phyloP scores from a whole-genome alignment of 53 echinoderm and acorn worm genomes.

The Actinopyga echinites region DNA sequence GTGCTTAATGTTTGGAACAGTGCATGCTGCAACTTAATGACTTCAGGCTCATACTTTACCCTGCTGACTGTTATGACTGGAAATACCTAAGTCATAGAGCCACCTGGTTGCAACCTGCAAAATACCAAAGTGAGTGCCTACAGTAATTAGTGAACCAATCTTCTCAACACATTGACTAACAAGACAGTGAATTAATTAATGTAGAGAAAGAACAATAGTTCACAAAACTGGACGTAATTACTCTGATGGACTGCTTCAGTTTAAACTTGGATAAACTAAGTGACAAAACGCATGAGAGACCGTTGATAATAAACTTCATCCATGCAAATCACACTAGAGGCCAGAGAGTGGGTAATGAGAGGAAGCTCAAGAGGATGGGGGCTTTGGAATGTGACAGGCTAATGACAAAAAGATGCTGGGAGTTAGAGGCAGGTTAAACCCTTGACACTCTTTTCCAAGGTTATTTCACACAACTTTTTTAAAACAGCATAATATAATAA shows the following conservation, averaged over 20 bases:
- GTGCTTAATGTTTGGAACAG: not conserved
- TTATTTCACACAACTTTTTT: too few species aligned
- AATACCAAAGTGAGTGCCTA: not conserved
- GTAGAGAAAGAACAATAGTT: not conserved
- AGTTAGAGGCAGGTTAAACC: too few species aligned
- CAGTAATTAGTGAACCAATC: not conserved
- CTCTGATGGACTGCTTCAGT: not conserved
- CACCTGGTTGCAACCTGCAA: slow-evolving; percentile 9
- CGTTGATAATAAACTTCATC: too few species aligned
- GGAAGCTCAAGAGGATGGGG: too few species aligned
- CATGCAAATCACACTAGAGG: too few species aligned
- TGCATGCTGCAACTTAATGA: not conserved
- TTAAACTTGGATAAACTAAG: not conserved
- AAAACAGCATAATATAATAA: too few species aligned
- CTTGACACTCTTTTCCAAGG: too few species aligned
- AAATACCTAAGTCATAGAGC: not conserved
- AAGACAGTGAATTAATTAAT: not conserved
- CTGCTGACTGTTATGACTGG: not conserved
- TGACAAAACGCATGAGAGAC: not conserved
- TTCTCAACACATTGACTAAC: slow-evolving; percentile 7
- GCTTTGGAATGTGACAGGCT: too few species aligned
- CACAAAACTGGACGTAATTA: slow-evolving; percentile 25
- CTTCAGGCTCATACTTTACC: not conserved
- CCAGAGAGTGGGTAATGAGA: too few species aligned
- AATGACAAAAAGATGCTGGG: too few species aligned